Evolutionary conservation across 2,888 invertebrate species (phyloP).

Genomic region (Capitulum mitella): DNA sequence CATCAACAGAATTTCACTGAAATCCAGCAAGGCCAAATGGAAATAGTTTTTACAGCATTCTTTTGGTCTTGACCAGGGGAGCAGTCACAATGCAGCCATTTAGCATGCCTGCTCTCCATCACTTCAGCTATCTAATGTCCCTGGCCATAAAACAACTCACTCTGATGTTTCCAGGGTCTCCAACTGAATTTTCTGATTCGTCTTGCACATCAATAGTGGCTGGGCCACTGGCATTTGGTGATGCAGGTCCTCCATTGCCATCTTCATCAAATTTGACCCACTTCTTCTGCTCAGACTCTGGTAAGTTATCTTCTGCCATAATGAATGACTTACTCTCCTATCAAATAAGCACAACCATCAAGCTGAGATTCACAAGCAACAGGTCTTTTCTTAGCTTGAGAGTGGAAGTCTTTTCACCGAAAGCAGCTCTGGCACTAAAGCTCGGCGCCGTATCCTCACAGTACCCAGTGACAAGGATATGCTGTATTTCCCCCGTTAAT

Average conservation of each 20-base stretch:
- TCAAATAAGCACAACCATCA: background rate
- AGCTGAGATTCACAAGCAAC: background rate
- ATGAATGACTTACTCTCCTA: background rate
- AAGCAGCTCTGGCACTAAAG: background rate
- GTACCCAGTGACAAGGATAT: background rate
- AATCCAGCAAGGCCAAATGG: background rate
- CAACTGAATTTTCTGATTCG: slow-evolving; percentile 26
- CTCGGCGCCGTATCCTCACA: background rate
- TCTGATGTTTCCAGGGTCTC: background rate
- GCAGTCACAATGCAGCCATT: background rate
- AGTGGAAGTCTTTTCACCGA: background rate
- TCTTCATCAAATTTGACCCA: slow-evolving; percentile 35
- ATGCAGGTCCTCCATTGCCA: background rate
- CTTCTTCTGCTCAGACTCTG: slow-evolving; percentile 24
- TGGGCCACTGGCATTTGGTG: slow-evolving; percentile 25
- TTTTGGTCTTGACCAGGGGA: background rate
- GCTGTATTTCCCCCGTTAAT: background rate
- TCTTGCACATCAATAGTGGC: slow-evolving; percentile 34
- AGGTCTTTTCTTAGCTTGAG: too few relatives aligned
- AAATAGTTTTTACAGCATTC: background rate
- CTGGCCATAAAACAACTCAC: background rate
- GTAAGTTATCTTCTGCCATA: slow-evolving; percentile 17
- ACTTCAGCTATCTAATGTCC: background rate
- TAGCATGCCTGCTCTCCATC: too few relatives aligned
- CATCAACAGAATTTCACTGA: background rate